Conservation (phyloP, 2,888 invertebrate genomes). For the Chalcosyrphus nemorum region DNA sequence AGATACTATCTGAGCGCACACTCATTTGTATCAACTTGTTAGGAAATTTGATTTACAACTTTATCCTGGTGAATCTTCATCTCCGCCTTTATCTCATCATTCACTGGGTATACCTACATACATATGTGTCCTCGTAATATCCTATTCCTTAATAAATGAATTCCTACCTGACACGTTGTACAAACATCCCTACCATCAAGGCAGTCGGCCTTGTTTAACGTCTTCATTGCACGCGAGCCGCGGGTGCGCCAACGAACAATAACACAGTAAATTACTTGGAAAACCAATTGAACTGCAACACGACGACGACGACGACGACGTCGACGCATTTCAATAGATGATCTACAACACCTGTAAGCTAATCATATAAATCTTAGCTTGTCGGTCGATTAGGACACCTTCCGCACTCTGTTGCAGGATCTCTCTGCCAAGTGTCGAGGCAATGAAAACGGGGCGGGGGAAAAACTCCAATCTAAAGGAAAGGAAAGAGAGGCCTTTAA, state of each 20-base stretch:
- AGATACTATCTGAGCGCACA: slow-evolving; percentile 17
- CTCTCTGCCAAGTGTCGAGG: slow-evolving; percentile 38
- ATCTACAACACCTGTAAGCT: slow-evolving; percentile 66
- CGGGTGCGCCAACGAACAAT: slow-evolving; percentile 4
- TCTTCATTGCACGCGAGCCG: slow-evolving; percentile 52
- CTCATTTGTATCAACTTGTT: slow-evolving; percentile 26
- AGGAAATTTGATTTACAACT: slow-evolving; percentile 32
- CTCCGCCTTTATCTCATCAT: slow-evolving; percentile 2
- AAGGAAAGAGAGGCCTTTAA: slow-evolving; percentile 49
- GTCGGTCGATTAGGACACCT: slow-evolving; percentile 45
- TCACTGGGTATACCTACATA: background rate
- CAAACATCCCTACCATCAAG: slow-evolving; percentile 53
- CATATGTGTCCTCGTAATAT: background rate
- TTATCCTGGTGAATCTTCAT: background rate
- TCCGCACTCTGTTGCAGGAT: slow-evolving; percentile 27
- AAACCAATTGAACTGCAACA: slow-evolving; percentile 38
- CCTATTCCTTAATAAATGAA: slow-evolving; percentile 6
- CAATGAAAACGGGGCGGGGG: slow-evolving; percentile 21
- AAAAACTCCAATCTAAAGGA: slow-evolving; percentile 48
- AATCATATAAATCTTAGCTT: slow-evolving; percentile 55
- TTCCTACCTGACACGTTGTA: slow-evolving; percentile 39
- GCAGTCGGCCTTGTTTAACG: slow-evolving; percentile 37
- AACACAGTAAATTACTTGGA: slow-evolving; percentile 34
- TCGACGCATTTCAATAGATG: slow-evolving; percentile 44
- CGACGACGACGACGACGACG: slow-evolving; percentile 30